Evolutionary conservation across 2,797 vertebrate species (phyloP).

Genomic region (Sebastes matsubarae): DNA sequence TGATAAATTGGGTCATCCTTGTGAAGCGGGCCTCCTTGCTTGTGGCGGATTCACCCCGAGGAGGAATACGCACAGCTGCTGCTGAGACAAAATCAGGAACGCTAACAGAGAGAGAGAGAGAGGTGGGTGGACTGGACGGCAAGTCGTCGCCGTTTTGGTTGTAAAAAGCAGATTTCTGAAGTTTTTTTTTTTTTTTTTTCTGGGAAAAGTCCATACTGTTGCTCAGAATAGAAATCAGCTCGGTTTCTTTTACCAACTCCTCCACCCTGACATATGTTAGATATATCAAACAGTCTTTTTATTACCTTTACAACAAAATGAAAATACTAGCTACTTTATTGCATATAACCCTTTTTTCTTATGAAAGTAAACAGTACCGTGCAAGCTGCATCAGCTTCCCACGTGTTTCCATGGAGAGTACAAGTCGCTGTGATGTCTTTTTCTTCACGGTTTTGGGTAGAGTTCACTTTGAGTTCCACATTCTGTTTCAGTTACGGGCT

Average conservation of each 20-base stretch:
- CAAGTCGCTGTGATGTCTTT: constrained; percentile 1
- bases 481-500: constrained; percentile 33
- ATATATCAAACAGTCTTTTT: background rate
- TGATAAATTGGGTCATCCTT: constrained; percentile 79
- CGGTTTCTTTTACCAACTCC: background rate
- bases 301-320: constrained; percentile 1
- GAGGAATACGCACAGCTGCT: constrained; percentile 71
- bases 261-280: constrained; percentile 16
- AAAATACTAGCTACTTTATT: background rate
- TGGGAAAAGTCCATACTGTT: background rate
- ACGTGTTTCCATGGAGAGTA: background rate
- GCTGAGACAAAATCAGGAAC: constrained; percentile 43
- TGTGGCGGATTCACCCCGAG: constrained; percentile 73
- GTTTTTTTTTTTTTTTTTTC: constrained; percentile 4
- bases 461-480: constrained; percentile 42
- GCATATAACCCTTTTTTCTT: background rate
- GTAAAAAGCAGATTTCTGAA: constrained; percentile 16
- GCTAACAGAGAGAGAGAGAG: constrained; percentile 7
- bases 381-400: background rate
- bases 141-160: constrained; percentile 14
- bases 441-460: constrained; percentile 8
- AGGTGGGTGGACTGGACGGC: constrained; percentile 30
- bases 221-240: background rate
- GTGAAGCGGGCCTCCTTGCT: constrained; percentile 73
- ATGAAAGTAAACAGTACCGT: background rate